phyloP scores from a whole-genome alignment of 2,888 invertebrate genomes.

The Lingula anatina region DNA sequence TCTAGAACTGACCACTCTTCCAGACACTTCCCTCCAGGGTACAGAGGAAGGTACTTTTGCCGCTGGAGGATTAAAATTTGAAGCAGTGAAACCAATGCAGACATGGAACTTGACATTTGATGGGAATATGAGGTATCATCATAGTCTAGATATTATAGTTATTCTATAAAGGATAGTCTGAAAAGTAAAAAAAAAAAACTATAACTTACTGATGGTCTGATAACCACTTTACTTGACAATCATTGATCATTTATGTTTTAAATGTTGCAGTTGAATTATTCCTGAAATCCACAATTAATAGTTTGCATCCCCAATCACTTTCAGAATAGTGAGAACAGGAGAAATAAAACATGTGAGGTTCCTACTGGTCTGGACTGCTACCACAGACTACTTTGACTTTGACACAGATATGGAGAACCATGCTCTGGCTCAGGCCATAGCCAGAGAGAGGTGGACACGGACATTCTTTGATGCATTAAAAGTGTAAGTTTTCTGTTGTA shows the following conservation, averaged over 20 bases:
- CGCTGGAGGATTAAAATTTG: conserved; percentile 67
- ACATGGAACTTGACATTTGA: conserved; percentile 67
- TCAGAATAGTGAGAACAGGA: conserved; percentile 17
- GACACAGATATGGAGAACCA: conserved; percentile 67
- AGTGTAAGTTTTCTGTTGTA: conserved; percentile 58
- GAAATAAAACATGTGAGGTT: conserved; percentile 59
- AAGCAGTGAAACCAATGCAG: conserved; percentile 68
- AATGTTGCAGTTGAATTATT: too few species aligned
- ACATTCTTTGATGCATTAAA: conserved; percentile 64
- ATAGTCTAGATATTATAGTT: background rate
- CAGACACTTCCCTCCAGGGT: conserved; percentile 63
- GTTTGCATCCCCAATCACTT: too few species aligned
- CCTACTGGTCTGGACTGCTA: conserved; percentile 62
- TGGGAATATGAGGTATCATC: conserved; percentile 62
- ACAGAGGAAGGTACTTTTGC: conserved; percentile 57
- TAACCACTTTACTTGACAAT: too few species aligned
- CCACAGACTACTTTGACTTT: conserved; percentile 66
- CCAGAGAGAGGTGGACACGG: conserved; percentile 69
- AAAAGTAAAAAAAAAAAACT: background rate
- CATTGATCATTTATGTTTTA: too few species aligned
- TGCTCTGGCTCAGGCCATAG: conserved; percentile 68
- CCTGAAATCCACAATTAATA: too few species aligned
- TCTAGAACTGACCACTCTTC: conserved; percentile 64
- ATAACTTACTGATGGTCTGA: too few species aligned
- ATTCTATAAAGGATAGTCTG: background rate